phyloP scores from a whole-genome alignment of 2,888 invertebrate genomes.

The Scaptomyza flava region DNA sequence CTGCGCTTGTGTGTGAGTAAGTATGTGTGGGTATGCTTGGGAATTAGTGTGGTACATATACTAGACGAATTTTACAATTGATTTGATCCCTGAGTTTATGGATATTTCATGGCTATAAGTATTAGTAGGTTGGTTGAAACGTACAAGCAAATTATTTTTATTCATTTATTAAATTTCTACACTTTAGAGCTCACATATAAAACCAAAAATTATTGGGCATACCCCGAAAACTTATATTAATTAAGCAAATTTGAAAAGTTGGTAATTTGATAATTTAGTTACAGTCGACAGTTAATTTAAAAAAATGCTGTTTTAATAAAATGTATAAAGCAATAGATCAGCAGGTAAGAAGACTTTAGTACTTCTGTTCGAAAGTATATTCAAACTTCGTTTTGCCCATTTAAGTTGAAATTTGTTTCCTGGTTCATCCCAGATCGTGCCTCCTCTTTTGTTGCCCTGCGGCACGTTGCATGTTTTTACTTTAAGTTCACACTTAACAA shows the following conservation, averaged over 20 bases:
- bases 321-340: too few species aligned
- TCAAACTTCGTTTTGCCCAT: conserved; percentile 3
- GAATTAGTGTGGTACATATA: not conserved
- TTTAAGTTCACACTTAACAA: conserved; percentile 63
- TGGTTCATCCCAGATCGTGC: conserved; percentile 14
- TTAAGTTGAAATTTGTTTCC: not conserved
- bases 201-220: not conserved
- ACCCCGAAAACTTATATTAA: not conserved
- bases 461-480: conserved; percentile 63
- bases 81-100: conserved; percentile 21
- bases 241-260: too few species aligned
- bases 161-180: not conserved
- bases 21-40: not conserved
- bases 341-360: too few species aligned
- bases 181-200: not conserved
- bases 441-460: conserved; percentile 32
- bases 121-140: not conserved
- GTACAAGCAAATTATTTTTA: not conserved
- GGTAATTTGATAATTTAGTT: too few species aligned
- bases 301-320: too few species aligned
- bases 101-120: conserved; percentile 12
- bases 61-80: conserved; percentile 22
- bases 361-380: conserved; percentile 28
- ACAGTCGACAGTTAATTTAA: too few species aligned
- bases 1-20: not conserved